Base-by-base conservation (phyloP, 2,888 invertebrate genomes). In the Bimastos eiseni region DNA sequence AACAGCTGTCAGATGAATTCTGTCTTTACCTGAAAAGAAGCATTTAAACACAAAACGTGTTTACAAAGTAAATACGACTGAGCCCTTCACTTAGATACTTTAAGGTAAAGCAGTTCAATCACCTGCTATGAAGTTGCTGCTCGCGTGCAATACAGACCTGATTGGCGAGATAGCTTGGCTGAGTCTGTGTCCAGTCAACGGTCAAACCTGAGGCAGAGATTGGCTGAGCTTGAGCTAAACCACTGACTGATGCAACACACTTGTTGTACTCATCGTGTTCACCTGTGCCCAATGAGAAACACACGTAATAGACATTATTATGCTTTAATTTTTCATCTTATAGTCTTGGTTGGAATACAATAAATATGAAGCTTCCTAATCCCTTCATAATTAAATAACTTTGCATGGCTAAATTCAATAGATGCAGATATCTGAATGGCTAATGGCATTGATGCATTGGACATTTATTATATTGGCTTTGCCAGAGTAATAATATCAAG, bases 101-200 rank as follows among this genome's bases (percentile, higher is more conserved):
- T 8, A 70, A n/a, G 13, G 11, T n/a, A n/a, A 70, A n/a, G 8
- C 6, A n/a, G 70, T n/a, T 70, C n/a, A 49, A 49, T 19, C 6
- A 30, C 34, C 34, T 30, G 19, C 34, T 33, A 86, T 36, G 19
- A 36, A 36, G 86, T 37, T 36, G 37, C 36, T 36, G 86, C n/a
- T 36, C 34, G 24, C 6, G 5, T n/a, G 37, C 8, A 37, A 6
- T 24, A 86, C 86, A 36, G 24, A 86, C 86, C 86, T 86, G 86
- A 37, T 86, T 86, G 21, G 86, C 34, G 37, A 86, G 86, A 86
- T 86, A 86, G 34, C 36, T 36, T 36, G 86, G 37, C 86, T 86
- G 86, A 37, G 86, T 17, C 36, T 86, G 86, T 34, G 86, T 2
- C 86, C 86, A 86, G 24, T 36, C 86, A 86, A 36, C 86, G 36